Conservation (phyloP, 2,888 invertebrate genomes). For the Mythimna ferrago region DNA sequence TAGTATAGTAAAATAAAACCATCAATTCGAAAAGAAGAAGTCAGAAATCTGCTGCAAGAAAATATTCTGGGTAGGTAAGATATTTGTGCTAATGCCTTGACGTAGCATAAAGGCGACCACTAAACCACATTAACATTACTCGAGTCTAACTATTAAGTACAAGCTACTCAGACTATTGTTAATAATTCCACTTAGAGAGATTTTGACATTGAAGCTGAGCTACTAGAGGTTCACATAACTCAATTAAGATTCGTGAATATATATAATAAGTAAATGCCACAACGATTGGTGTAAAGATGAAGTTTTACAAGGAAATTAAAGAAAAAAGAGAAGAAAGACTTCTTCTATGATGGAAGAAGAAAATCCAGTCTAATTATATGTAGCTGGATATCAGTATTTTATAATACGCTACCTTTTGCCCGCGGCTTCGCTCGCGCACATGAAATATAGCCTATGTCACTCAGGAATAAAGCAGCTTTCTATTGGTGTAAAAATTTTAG, state of each 20-base stretch:
- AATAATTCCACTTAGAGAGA: slow-evolving; percentile 8
- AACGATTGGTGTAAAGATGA: not conserved
- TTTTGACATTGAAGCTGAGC: not conserved
- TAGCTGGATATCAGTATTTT: too few relatives aligned
- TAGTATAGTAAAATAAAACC: too few relatives aligned
- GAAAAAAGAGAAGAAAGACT: not conserved
- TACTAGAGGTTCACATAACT: not conserved
- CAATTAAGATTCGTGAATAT: not conserved
- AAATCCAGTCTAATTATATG: too few relatives aligned
- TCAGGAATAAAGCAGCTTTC: too few relatives aligned
- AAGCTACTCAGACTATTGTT: slow-evolving; percentile 23
- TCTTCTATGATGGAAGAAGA: too few relatives aligned
- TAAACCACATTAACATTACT: slow-evolving; percentile 30
- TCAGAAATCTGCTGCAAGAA: not conserved
- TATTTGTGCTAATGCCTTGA: not conserved
- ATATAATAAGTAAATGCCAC: not conserved
- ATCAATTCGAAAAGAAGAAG: too few relatives aligned
- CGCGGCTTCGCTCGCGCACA: too few relatives aligned
- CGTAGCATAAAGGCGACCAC: slow-evolving; percentile 10
- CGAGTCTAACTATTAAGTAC: slow-evolving; percentile 6
- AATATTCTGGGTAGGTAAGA: not conserved
- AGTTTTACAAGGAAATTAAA: not conserved
- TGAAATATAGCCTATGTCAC: too few relatives aligned
- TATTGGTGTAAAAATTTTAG: too few relatives aligned
- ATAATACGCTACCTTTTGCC: too few relatives aligned